These are phyloP conservation scores for Brachypteracias leptosomus DNA, from an alignment of 2,113 vertebrate species.

Conservation along the genomic window DNA sequence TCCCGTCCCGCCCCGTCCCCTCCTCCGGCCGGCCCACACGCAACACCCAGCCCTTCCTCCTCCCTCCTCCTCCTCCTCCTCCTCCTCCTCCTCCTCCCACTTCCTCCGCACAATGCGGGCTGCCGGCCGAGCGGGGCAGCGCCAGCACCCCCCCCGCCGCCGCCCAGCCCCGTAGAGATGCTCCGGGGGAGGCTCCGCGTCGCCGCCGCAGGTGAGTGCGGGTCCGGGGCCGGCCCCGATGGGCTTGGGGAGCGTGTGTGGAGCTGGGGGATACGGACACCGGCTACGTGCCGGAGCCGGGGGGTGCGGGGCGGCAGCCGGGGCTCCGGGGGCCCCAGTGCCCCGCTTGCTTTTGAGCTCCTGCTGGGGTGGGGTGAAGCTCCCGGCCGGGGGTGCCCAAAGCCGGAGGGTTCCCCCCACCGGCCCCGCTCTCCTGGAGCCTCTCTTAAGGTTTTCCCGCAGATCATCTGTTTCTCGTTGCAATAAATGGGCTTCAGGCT, in stretches of 20 bases:
- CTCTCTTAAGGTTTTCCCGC: not conserved
- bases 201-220: conserved; percentile 24
- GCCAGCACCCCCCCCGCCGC: not conserved
- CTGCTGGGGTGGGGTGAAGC: no score
- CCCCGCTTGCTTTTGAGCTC: not conserved
- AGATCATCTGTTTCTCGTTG: not conserved
- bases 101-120: conserved; percentile 9
- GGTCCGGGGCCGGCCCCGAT: not conserved
- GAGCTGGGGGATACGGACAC: not conserved
- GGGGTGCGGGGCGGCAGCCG: not conserved
- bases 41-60: no score
- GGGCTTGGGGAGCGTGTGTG: not conserved
- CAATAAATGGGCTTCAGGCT: not conserved
- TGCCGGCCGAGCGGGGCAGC: not conserved
- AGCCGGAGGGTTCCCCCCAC: not conserved
- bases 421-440: not conserved
- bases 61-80: no score
- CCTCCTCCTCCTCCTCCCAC: no score
- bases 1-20: no score
- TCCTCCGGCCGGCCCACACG: no score
- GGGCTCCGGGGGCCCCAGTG: not conserved
- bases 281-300: not conserved
- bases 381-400: fast-evolving
- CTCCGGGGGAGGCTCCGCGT: no score
- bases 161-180: no score